Percentiles rank a stretch among this genome's conserved stretches.
phyloP scores from a whole-genome alignment of 2,888 invertebrate genomes.

The Eledone cirrhosa region DNA sequence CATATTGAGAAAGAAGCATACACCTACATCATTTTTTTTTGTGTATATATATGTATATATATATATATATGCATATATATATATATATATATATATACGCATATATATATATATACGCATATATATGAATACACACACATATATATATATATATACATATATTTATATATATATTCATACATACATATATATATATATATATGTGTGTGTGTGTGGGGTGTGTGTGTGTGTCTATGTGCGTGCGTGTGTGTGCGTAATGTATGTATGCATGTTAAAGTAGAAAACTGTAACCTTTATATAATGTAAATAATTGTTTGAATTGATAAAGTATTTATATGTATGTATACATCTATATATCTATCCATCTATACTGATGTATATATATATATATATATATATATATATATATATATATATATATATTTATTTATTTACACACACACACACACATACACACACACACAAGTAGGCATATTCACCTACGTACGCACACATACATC shows the following conservation, averaged over 20 bases:
- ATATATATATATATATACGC: not conserved
- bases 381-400: not conserved
- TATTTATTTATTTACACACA: not conserved
- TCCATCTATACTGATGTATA: not conserved
- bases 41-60: not conserved
- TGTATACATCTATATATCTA: not conserved
- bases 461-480: not conserved
- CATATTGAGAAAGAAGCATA: too few relatives aligned
- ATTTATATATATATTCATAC: not conserved
- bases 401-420: not conserved
- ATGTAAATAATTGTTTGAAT: too few relatives aligned
- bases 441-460: not conserved
- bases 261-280: too few relatives aligned
- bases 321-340: not conserved
- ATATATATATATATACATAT: not conserved
- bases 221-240: too few relatives aligned
- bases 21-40: too few relatives aligned
- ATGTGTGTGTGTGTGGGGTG: not conserved
- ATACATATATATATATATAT: not conserved
- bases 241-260: too few relatives aligned
- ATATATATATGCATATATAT: not conserved
- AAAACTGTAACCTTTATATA: too few relatives aligned
- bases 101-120: not conserved
- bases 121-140: not conserved
- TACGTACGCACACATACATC: not conserved